A percentile compares a stretch with the other conserved stretches of the same genome.
Evolutionary conservation across 2,113 vertebrate species (phyloP).

Genomic region (Scartelaos histophorus): DNA sequence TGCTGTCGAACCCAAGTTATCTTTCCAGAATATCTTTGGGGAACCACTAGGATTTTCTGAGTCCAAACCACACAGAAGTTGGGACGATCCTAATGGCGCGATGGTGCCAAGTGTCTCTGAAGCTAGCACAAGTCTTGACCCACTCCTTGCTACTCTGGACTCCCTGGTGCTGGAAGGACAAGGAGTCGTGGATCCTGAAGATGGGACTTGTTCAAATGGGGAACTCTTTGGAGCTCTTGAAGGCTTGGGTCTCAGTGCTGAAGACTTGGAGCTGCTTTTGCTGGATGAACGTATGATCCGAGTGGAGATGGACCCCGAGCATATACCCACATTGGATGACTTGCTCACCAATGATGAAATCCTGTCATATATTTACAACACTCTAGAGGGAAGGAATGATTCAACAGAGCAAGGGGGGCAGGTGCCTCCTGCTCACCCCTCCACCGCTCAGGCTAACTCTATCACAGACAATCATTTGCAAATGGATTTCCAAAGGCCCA

Average conservation of each 20-base stretch:
- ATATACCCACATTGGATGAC: constrained; percentile 58
- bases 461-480: constrained; percentile 36
- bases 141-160: constrained; percentile 77
- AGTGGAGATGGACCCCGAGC: constrained; percentile 72
- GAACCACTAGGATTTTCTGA: constrained; percentile 43
- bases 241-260: constrained; percentile 75
- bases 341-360: constrained; percentile 74
- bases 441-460: constrained; percentile 20
- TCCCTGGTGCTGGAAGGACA: constrained; percentile 71
- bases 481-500: constrained; percentile 53
- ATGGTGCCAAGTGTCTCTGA: constrained; percentile 14
- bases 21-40: constrained; percentile 61
- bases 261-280: constrained; percentile 82
- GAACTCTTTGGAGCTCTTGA: constrained; percentile 79
- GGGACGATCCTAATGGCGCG: constrained; percentile 41
- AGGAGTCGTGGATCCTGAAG: constrained; percentile 35
- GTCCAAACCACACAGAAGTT: constrained; percentile 33
- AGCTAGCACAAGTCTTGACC: constrained; percentile 63
- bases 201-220: constrained; percentile 70
- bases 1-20: constrained; percentile 47
- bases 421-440: constrained; percentile 13
- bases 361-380: constrained; percentile 73
- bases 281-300: constrained; percentile 81
- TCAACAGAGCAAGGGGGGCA: constrained; percentile 19
- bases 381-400: constrained; percentile 51